A percentile compares a stretch with the other conserved stretches of the same genome.
phyloP scores from a whole-genome alignment of 30 jellyfish, hydroid and myxozoan genomes.

The Aurelia sp. region DNA sequence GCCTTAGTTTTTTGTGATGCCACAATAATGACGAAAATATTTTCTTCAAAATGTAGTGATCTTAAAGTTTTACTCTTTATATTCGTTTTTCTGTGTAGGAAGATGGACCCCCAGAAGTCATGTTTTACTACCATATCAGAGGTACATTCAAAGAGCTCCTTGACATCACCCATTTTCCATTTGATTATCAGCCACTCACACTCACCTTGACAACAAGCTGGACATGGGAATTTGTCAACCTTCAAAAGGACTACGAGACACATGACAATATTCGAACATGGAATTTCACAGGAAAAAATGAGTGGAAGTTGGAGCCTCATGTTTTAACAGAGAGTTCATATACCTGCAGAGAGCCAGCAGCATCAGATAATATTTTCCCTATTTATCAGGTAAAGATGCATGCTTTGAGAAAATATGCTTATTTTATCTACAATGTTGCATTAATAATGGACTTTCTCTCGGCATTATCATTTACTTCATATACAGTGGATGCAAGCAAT shows the following conservation, averaged over 20 bases:
- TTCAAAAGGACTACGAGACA: slow-evolving; percentile 76
- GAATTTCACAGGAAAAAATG: slow-evolving; percentile 86
- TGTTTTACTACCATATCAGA: slow-evolving; percentile 75
- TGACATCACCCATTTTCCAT: slow-evolving; percentile 87
- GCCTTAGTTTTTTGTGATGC: no score
- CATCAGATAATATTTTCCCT: slow-evolving; percentile 82
- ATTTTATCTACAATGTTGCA: slow-evolving; percentile 85
- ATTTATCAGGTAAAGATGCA: slow-evolving; percentile 82
- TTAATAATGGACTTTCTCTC: slow-evolving; percentile 84
- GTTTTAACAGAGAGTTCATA: slow-evolving; percentile 72
- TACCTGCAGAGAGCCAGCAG: slow-evolving; percentile 62
- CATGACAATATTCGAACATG: slow-evolving; percentile 85
- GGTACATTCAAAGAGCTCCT: slow-evolving; percentile 89
- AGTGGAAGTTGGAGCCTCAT: slow-evolving; percentile 88
- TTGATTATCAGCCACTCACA: slow-evolving; percentile 90
- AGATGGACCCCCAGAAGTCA: slow-evolving; percentile 60
- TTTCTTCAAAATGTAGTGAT: background rate
- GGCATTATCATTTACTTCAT: slow-evolving; percentile 82
- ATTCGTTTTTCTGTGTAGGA: slow-evolving; percentile 13
- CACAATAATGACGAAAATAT: no score
- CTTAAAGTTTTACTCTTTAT: background rate
- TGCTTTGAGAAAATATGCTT: slow-evolving; percentile 86
- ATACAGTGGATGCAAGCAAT: slow-evolving; percentile 85
- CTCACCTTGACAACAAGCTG: slow-evolving; percentile 87
- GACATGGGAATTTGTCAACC: slow-evolving; percentile 76